Evolutionary conservation across 1,140 invertebrate genomes (phyloP), one percentile per base, ranked within the genome.

Genomic region (Leptinotarsa lineolata): DNA sequence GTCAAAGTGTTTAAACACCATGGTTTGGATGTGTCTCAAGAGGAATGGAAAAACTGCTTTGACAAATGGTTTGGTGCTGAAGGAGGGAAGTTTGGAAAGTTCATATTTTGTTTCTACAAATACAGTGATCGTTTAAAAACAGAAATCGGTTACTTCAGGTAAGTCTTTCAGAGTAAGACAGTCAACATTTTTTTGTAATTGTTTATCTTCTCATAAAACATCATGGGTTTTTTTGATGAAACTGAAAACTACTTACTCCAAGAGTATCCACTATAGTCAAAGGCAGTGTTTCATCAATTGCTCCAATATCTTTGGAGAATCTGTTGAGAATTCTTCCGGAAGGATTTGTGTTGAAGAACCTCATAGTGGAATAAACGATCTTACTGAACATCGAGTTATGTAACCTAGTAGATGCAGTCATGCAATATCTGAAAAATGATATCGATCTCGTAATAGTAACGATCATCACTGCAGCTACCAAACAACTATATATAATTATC

Each of bases 291-390:
- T 93, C 91, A 83, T 92, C 91, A 76, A 96, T 90, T 1, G 90
- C 89, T 0, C 93, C 92, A 81, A 93, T 88, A 75, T 93, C 92
- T 82, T 92, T 93, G 1, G 92, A 89, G 78, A 93, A 93, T 65
- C 92, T 83, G 80, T 93, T 93, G 68, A 91, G 81, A 68, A 91
- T 88, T 46, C 94, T 88, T 79, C 76, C 85, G 85, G 87, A 87
- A 4, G 93, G 91, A 84, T 97, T 97, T 6, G 90, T 91, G 77
- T 96, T 95, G 83, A 97, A 97, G 85, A 97, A 97, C 8, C 89
- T 87, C 88, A 97, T 95, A 0, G 92, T 93, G 0, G 94, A 92
- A 11, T 91, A 87, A 24, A 95, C 89, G 1, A 97, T 90, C 66
- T 91, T 91, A 16, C 86, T 84, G 79, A 97, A 97, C 91, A 97